Evolutionary conservation across 1,140 invertebrate species (phyloP).

Genomic region (Hormaphis cornu): DNA sequence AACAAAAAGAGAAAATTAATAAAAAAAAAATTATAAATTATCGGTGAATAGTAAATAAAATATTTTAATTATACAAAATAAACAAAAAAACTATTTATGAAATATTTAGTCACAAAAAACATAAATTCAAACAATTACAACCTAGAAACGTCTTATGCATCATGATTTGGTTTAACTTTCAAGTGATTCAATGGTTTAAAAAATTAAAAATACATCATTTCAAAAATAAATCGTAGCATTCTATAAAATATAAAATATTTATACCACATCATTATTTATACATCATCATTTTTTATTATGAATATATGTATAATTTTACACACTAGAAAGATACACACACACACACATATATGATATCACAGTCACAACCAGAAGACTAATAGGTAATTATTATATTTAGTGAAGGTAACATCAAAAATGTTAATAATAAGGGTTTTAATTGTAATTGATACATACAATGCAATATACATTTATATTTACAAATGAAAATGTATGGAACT

Average conservation of each 20-base stretch:
- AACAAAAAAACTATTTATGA: background rate
- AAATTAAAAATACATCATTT: background rate
- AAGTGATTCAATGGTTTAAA: background rate
- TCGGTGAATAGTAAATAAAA: background rate
- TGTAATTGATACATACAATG: background rate
- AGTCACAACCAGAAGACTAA: constrained; percentile 20
- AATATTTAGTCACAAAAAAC: background rate
- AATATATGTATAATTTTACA: too few relatives aligned
- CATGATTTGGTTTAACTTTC: background rate
- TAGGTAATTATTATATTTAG: too few relatives aligned
- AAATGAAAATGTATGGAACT: background rate
- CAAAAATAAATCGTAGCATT: constrained; percentile 7
- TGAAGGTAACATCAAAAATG: too few relatives aligned
- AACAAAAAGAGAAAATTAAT: too few relatives aligned
- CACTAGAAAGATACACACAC: too few relatives aligned
- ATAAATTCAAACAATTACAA: background rate
- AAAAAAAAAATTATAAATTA: constrained; percentile 1
- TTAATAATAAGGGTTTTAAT: too few relatives aligned
- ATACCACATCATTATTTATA: too few relatives aligned
- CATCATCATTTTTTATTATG: too few relatives aligned
- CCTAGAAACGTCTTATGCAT: constrained; percentile 3
- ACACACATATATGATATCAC: constrained; percentile 11
- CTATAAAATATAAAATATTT: constrained; percentile 14
- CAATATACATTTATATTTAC: background rate
- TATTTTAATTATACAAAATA: background rate